Evolutionary conservation across 2,113 vertebrate genomes (phyloP), one percentile per base, ranked within the genome.

Genomic region (Hylia prasina): DNA sequence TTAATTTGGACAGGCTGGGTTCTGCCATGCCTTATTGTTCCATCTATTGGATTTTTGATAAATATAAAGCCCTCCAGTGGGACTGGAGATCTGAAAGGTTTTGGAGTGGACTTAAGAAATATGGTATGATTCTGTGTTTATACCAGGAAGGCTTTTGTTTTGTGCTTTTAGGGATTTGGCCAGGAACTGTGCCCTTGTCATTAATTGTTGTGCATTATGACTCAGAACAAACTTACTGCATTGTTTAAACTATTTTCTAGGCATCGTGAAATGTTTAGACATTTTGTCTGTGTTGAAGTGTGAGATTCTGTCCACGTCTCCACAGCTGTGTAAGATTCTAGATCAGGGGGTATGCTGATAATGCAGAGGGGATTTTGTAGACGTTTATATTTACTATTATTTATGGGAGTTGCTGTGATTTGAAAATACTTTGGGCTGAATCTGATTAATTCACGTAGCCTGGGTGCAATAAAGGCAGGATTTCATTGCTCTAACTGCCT

Each of bases 161-260:
- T 37, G 54, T 44, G 51, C 45, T 87, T 82, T 69, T 13, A 56
- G 69, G 72, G 93, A 90, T 93, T 94, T 93, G 57, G 39, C 50
- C 85, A 90, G 63, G 33, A 87, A 65, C 73, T 21, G 1, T 80
- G 65, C 18, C 87, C 18, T 80, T 91, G 28, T 28, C 83, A 70
- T 87, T 95, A 92, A 91, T 87, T 65, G 51, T 82, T 83, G 79
- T 71, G 53, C 61, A 60, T 93, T 82, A 89, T 91, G 79, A 95
- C 39, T 93, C 87, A 78, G 13, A 56, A 57, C 7, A 68, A 83
- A 90, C 18, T 88, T 63, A 56, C 40, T 94, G 71, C 64, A 53
- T 77, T 61, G 56, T 82, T 91, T 87, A 42, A 92, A 31, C 6
- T 48, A 21, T 64, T 95, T 91, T 84, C 54, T 69, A 72, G 31